Base-by-base conservation (phyloP, 1,140 invertebrate genomes). In the Maniola jurtina region DNA sequence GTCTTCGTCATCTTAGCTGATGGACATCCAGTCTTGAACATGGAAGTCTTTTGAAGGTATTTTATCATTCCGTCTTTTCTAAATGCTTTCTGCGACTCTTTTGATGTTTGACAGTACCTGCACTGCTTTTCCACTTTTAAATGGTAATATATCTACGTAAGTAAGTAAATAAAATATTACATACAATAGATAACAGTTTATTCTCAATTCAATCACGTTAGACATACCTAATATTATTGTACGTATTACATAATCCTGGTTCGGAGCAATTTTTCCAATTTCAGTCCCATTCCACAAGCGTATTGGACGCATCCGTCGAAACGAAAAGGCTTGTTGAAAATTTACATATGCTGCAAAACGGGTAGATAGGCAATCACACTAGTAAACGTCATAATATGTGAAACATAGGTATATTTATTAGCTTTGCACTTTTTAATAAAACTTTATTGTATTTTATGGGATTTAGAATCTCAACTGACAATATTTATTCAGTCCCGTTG, bases 261-360 rank as follows among this genome's bases (percentile, higher is more conserved):
- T 75, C 68, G 65, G 58, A 76, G 75, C 79, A 72, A 81, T 85
- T 83, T 88, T 86, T 84, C 76, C 85, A 80, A 86, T 86, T 86
- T 77, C 78, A 77, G 72, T 80, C 81, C 74, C 69, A 83, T 83
- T 81, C 78, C 77, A 80, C 76, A 66, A 70, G 79, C 71, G 81
- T 83, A 86, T 88, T 86, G 84, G 74, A 81, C 75, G 79, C 79
- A 81, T 81, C 77, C 79, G 78, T 72, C 75, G 80, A 80, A 80
- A 80, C 79, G 83, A 84, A 85, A 85, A 86, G 78, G 80, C 80
- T 82, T 80, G 81, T 86, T 84, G 73, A 77, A 83, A 86, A 86
- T 88, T 83, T 86, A 86, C 84, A 83, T 85, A 83, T 80, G 76
- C 79, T 80, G 74, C 71, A 72, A 81, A 82, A 83, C 69, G 76